phyloP scores from a whole-genome alignment of 2,113 vertebrate species.

The Caretta caretta region DNA sequence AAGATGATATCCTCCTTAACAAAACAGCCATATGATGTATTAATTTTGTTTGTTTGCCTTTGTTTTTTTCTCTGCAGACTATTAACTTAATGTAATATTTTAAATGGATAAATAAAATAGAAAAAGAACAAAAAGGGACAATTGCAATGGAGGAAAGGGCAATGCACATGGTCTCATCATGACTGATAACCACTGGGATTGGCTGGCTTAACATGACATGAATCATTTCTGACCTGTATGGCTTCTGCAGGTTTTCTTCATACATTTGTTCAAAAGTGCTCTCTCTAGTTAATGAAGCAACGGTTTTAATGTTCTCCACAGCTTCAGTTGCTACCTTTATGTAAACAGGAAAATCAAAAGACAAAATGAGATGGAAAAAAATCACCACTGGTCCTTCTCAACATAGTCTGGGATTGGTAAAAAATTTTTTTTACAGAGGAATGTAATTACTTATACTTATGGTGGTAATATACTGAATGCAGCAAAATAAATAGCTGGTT shows the following conservation, averaged over 20 bases:
- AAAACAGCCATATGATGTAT: not conserved
- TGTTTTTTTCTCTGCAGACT: not conserved
- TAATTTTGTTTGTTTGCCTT: not conserved
- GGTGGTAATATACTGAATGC: not conserved
- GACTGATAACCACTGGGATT: not conserved
- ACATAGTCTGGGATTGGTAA: not conserved
- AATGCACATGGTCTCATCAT: not conserved
- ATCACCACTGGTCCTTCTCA: not conserved
- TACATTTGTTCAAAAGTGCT: constrained; percentile 56
- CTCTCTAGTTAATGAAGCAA: constrained; percentile 65
- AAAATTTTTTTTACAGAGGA: not conserved
- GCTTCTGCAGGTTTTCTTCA: constrained; percentile 46
- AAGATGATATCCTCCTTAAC: not conserved
- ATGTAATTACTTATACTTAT: not conserved
- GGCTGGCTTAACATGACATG: not conserved
- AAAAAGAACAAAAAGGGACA: not conserved
- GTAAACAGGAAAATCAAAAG: constrained; percentile 29
- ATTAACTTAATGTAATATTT: not conserved
- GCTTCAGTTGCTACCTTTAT: constrained; percentile 61
- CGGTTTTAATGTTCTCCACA: constrained; percentile 63
- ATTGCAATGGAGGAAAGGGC: not conserved
- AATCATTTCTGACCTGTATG: constrained; percentile 33
- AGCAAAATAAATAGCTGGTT: not conserved
- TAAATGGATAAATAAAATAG: not conserved
- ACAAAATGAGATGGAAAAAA: not conserved